phyloP scores from a whole-genome alignment of 2,113 vertebrate species.

The Donacobius atricapilla region DNA sequence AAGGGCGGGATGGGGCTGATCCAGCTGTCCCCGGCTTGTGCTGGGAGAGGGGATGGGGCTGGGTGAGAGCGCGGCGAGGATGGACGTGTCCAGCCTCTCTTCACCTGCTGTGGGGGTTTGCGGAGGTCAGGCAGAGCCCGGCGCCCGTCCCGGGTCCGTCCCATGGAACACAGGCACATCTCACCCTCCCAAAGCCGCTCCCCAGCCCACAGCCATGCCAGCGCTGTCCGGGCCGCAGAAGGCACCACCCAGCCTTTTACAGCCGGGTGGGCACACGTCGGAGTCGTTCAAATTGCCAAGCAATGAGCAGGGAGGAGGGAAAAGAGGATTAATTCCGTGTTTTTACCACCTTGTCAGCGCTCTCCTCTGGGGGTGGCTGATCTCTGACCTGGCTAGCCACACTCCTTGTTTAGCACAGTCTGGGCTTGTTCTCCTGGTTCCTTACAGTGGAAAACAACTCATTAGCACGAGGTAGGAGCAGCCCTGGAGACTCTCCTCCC shows the following conservation, averaged over 20 bases:
- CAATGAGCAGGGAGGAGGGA: not conserved
- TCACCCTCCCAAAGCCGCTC: accelerated
- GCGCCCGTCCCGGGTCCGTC: not conserved
- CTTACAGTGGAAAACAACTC: slow-evolving; percentile 47
- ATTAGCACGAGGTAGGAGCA: slow-evolving; percentile 15
- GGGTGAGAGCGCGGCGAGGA: accelerated
- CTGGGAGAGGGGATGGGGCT: not conserved
- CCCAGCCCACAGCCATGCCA: accelerated
- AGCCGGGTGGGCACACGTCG: accelerated
- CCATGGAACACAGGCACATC: accelerated
- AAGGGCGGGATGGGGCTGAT: not conserved
- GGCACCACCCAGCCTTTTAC: accelerated
- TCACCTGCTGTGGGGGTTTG: accelerated
- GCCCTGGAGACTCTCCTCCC: not conserved
- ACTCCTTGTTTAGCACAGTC: not conserved
- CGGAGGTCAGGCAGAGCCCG: accelerated
- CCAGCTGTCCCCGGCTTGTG: not conserved
- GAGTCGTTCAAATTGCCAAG: not conserved
- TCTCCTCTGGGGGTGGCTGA: not conserved
- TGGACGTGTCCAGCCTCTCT: not conserved
- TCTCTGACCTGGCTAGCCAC: slow-evolving; percentile 24
- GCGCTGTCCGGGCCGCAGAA: not conserved
- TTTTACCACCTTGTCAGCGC: not conserved
- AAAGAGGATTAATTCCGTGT: not conserved
- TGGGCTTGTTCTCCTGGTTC: not conserved